Base-by-base conservation (phyloP, 2,113 vertebrate species). In the Muntiacus reevesi region DNA sequence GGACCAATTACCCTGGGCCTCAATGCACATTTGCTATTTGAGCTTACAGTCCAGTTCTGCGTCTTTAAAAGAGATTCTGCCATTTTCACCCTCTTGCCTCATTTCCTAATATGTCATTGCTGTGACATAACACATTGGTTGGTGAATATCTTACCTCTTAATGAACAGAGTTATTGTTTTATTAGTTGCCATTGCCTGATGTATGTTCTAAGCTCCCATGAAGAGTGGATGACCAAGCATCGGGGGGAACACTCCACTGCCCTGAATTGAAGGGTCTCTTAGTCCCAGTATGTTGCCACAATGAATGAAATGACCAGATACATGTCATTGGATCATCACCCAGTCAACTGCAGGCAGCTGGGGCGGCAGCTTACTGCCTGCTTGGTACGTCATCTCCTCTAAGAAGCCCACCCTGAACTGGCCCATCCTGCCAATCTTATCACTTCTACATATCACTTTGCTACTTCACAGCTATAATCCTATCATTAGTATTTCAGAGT, bases 251-350 rank as follows among this genome's bases (percentile, higher is more conserved):
- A 95, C 71, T 93, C 71, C 83, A 93, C 19, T 94, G 45, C 47
- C 36, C 50, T 79, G 78, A 97, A 89, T 71, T 87, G 88, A 96
- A 97, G 59, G 27, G 54, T 95, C 57, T 91, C 76, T 67, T 96
- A 47, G 96, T 96, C 36, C 79, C 57, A 71, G 6, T 91, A 64
- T 86, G 52, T 97, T 79, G 90, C 91, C 82, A 84, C 78, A 64
- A 76, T 50, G n/a, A 94, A 91, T 74, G 62, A 89, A 97, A 92
- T 67, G 88, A 96, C 67, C 55, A 98, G 96, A 97, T 67, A 91
- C 40, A 94, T 33, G 88, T 93, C 97, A 97, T 97, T 97, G 94
- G 95, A 97, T 98, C 98, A 96, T 78, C 97, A 97, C 89, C 97
- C 50, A 98, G 96, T 94, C 85, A 67, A 81, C 98, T 95, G 98